Conservation (phyloP, 30 jellyfish, hydroid and myxozoan species). For the Aurelia aurita region DNA sequence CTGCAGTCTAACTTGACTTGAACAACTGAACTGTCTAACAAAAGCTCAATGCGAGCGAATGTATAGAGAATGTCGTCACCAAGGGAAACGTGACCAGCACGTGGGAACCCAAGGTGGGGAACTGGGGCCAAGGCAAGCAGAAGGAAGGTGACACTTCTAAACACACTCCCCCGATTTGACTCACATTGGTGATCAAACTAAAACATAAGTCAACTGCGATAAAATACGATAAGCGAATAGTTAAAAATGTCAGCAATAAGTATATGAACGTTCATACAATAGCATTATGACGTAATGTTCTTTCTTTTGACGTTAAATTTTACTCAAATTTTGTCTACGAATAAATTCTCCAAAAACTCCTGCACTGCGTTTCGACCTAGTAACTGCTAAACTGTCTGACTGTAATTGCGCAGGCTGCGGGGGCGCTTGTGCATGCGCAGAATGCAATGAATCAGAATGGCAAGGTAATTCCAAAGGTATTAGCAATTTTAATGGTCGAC, state of each 20-base stretch:
- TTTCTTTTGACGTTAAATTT: background rate
- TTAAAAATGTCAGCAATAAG: background rate
- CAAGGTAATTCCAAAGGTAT: conserved; percentile 55
- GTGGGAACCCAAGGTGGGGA: no score
- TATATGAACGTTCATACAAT: background rate
- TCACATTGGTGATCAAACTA: conserved; percentile 44
- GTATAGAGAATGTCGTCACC: no score
- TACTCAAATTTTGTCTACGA: conserved; percentile 35
- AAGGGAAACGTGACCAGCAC: no score
- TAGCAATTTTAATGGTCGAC: conserved; percentile 61
- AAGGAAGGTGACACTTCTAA: no score
- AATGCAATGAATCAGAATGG: no score
- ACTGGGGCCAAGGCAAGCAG: no score
- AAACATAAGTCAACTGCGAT: background rate
- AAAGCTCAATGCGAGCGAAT: no score
- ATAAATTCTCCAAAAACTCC: conserved; percentile 61
- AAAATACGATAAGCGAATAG: background rate
- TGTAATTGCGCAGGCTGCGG: conserved; percentile 46
- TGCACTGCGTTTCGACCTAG: conserved; percentile 58
- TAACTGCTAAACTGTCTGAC: conserved; percentile 2
- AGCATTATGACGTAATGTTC: background rate
- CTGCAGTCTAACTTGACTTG: no score
- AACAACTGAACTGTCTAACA: no score
- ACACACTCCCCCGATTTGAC: conserved; percentile 54
- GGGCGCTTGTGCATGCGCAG: conserved; percentile 15